phyloP scores from a whole-genome alignment of 2,888 invertebrate genomes.

The Ophion ellenae region DNA sequence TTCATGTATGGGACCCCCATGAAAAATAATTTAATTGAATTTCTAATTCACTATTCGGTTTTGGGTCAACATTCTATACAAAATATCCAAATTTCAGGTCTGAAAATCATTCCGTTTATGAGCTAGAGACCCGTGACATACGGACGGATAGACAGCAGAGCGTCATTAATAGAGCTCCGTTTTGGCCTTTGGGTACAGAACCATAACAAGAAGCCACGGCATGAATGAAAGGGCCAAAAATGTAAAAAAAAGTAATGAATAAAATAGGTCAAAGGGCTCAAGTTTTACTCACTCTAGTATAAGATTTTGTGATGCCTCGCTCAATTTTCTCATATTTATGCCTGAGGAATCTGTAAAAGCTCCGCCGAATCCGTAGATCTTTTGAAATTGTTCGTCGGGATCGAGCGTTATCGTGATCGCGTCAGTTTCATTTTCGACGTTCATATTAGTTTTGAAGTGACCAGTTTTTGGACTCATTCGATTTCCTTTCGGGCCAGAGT shows the following conservation, averaged over 20 bases:
- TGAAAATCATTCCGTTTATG: no score
- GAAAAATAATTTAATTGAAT: no score
- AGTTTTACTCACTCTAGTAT: slow-evolving; percentile 84
- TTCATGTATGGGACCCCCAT: no score
- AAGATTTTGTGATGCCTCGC: slow-evolving; percentile 84
- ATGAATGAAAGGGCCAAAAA: no score
- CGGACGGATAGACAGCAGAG: no score
- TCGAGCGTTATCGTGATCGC: neutral
- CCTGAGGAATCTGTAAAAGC: slow-evolving; percentile 91
- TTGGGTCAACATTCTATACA: no score
- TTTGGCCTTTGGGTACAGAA: no score
- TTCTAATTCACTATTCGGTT: no score
- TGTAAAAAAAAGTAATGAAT: neutral
- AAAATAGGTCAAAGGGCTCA: neutral
- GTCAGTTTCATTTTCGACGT: neutral
- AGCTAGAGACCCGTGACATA: no score
- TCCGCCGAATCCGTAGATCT: slow-evolving; percentile 93
- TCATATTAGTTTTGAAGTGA: slow-evolving; percentile 74
- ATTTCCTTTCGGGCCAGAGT: slow-evolving; percentile 86
- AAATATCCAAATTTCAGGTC: no score
- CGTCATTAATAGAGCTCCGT: no score
- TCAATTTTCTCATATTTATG: slow-evolving; percentile 89
- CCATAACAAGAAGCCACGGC: no score
- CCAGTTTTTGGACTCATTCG: slow-evolving; percentile 85
- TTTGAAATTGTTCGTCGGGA: slow-evolving; percentile 85